These are phyloP conservation scores for Campopleginae sp. DNA, from an alignment of 2,888 invertebrate species.

Conservation along the genomic window DNA sequence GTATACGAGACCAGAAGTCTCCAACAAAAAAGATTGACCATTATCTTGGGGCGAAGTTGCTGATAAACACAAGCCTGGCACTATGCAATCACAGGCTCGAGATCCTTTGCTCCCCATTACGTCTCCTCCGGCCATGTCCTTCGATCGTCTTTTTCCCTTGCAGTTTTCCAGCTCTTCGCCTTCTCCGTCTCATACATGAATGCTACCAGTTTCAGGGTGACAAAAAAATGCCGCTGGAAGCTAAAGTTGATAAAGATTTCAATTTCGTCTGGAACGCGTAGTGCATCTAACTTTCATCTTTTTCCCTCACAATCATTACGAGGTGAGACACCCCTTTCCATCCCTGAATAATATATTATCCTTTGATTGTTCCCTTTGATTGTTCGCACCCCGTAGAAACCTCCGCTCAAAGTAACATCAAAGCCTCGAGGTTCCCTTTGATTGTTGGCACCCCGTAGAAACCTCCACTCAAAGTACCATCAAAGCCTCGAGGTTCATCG, in stretches of 20 bases:
- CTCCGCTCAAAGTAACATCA: slow-evolving; percentile 1
- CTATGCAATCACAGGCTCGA: background rate
- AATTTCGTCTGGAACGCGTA: background rate
- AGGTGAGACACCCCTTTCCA: background rate
- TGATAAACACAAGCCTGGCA: background rate
- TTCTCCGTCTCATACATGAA: background rate
- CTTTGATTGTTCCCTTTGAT: slow-evolving; percentile 31
- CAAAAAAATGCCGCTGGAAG: background rate
- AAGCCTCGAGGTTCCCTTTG: slow-evolving; percentile 8
- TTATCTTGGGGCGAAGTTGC: background rate
- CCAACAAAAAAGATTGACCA: background rate
- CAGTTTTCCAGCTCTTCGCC: background rate
- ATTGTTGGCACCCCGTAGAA: slow-evolving; percentile 4
- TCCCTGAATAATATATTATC: slow-evolving; percentile 9
- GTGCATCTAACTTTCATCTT: slow-evolving; percentile 10
- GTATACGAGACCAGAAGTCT: too few species aligned
- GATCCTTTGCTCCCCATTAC: background rate
- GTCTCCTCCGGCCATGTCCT: background rate
- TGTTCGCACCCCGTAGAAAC: background rate
- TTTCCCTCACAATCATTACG: background rate
- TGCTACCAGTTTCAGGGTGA: background rate
- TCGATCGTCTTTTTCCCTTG: background rate
- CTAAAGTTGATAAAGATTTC: slow-evolving; percentile 2
- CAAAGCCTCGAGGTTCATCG: background rate
- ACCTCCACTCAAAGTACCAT: background rate